Percentiles rank a stretch among this genome's conserved stretches.
Evolutionary conservation across 2,797 vertebrate genomes (phyloP).

Genomic region (Poecilia wingei): DNA sequence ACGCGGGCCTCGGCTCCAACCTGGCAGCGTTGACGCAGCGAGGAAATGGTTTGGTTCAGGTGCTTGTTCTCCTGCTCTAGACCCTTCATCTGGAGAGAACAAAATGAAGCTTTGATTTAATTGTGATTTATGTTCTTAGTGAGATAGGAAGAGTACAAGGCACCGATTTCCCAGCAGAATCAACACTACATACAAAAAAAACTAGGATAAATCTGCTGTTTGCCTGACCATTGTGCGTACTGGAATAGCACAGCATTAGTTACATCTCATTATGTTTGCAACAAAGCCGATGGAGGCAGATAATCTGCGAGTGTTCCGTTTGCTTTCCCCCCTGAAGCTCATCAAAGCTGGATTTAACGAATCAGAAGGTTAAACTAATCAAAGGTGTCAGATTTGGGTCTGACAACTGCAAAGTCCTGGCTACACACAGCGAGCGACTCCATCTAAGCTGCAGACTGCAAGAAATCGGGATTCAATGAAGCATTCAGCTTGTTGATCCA

Average conservation of each 20-base stretch:
- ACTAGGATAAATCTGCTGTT: not conserved
- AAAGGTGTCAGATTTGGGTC: constrained; percentile 51
- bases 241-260: not conserved
- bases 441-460: constrained; percentile 24
- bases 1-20: constrained; percentile 93
- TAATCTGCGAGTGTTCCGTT: constrained; percentile 8
- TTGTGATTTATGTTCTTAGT: not conserved
- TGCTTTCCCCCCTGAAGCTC: constrained; percentile 25
- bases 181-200: not conserved
- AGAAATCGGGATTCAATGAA: constrained; percentile 47
- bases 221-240: not conserved
- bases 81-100: constrained; percentile 85
- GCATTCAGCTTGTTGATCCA: constrained; percentile 14
- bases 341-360: constrained; percentile 37
- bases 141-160: not conserved
- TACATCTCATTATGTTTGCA: constrained; percentile 19
- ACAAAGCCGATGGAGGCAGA: not conserved
- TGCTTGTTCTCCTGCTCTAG: constrained; percentile 96
- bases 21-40: constrained; percentile 92
- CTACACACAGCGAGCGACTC: constrained; percentile 9
- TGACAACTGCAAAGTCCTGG: constrained; percentile 27
- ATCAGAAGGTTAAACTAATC: constrained; percentile 51
- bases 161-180: not conserved
- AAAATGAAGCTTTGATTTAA: constrained; percentile 6
- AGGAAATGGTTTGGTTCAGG: constrained; percentile 89